Evolutionary conservation across 2,113 vertebrate species (phyloP).

Genomic region (Argyrosomus japonicus): DNA sequence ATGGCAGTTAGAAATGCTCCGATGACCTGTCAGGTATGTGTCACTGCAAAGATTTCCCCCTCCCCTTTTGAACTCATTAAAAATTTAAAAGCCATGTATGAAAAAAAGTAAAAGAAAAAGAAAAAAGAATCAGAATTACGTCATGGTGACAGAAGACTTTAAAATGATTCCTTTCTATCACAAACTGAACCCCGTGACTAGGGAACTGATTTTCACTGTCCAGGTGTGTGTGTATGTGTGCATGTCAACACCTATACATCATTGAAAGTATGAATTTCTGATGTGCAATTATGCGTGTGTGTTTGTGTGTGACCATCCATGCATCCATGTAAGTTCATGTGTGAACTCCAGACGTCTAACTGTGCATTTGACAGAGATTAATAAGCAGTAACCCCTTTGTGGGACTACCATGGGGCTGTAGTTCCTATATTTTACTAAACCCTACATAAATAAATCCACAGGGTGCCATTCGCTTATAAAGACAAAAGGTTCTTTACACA

Average conservation of each 20-base stretch:
- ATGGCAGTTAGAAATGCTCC: background rate
- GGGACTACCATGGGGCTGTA: conserved; percentile 49
- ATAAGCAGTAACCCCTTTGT: conserved; percentile 52
- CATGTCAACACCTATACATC: background rate
- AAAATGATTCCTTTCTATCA: background rate
- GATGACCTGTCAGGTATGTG: background rate
- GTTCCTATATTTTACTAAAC: conserved; percentile 66
- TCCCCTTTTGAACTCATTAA: too few relatives aligned
- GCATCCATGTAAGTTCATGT: background rate
- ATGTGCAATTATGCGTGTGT: background rate
- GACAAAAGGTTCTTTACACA: conserved; percentile 48
- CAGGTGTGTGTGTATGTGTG: background rate
- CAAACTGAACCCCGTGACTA: background rate
- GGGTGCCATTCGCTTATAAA: conserved; percentile 48
- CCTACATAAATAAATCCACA: conserved; percentile 72
- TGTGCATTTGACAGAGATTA: conserved; percentile 70
- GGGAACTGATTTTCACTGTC: background rate
- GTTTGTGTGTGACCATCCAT: background rate
- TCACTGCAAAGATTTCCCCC: background rate
- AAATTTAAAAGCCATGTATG: too few relatives aligned
- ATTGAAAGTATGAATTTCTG: background rate
- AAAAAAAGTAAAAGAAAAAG: too few relatives aligned
- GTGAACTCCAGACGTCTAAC: conserved; percentile 35
- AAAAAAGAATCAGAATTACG: too few relatives aligned
- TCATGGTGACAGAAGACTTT: too few relatives aligned